Evolutionary conservation across 2,888 invertebrate species (phyloP).

Genomic region (Aphelenchoides bicaudatus): DNA sequence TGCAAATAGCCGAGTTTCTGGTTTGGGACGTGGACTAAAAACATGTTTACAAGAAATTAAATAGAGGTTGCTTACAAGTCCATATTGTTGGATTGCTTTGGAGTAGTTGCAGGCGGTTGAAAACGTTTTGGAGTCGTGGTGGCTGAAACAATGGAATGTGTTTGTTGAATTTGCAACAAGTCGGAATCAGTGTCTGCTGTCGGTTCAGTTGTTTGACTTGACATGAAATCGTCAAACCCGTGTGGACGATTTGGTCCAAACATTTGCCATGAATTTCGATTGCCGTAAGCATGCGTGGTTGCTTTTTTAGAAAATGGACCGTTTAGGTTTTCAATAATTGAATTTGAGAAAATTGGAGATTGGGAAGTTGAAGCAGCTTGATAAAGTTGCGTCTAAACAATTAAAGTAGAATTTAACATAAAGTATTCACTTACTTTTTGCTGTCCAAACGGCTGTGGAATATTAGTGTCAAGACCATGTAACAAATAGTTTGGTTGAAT

Average conservation of each 20-base stretch:
- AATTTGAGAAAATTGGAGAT: no score
- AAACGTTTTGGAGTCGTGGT: no score
- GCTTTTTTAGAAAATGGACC: neutral
- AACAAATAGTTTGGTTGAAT: no score
- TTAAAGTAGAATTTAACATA: neutral
- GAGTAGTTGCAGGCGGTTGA: neutral
- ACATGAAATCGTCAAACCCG: constrained; percentile 2
- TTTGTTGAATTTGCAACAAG: neutral
- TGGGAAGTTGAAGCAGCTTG: no score
- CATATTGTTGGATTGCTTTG: constrained; percentile 1
- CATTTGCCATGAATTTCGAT: constrained; percentile 10
- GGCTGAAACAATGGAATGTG: neutral
- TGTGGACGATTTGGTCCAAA: neutral
- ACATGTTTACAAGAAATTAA: neutral
- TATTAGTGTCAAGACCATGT: no score
- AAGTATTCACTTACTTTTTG: no score
- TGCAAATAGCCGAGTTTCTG: neutral
- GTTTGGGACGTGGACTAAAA: neutral
- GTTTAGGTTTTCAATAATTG: neutral
- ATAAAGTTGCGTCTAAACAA: no score
- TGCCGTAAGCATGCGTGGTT: constrained; percentile 3
- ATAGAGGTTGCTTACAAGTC: neutral
- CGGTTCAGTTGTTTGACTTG: neutral
- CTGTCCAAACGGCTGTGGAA: no score
- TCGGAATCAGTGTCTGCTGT: constrained; percentile 1